Percentiles rank a stretch among this genome's conserved stretches.
Evolutionary conservation across 2,797 vertebrate species (phyloP).

Genomic region (Acomys russatus): DNA sequence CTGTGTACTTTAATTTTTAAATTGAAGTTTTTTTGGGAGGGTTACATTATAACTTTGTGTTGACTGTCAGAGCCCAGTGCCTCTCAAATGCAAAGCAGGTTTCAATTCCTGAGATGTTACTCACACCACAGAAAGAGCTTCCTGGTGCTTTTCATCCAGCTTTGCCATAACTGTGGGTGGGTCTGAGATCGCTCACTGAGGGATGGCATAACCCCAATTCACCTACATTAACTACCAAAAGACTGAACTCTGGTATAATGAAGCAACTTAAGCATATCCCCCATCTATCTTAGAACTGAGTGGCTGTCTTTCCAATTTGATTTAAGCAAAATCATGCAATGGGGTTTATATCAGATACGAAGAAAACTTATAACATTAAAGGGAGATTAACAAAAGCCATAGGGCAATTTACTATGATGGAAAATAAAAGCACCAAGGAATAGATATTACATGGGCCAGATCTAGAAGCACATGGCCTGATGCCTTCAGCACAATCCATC

Average conservation of each 20-base stretch:
- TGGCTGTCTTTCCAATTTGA: conserved; percentile 59
- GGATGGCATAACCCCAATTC: conserved; percentile 6
- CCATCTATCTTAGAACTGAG: conserved; percentile 58
- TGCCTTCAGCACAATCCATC: conserved; percentile 7
- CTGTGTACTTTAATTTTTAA: neutral
- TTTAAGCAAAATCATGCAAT: neutral
- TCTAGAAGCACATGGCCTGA: neutral
- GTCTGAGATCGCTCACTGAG: neutral
- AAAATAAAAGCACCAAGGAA: conserved; percentile 73
- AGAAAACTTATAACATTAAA: conserved; percentile 69
- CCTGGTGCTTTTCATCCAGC: neutral
- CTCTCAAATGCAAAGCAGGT: neutral
- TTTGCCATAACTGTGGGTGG: neutral
- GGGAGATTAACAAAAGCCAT: conserved; percentile 69
- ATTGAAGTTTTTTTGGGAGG: neutral
- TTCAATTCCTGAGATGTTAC: neutral
- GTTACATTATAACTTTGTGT: neutral
- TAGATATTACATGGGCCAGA: neutral
- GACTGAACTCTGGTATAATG: conserved; percentile 50
- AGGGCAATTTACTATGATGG: conserved; percentile 59
- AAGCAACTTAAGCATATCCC: conserved; percentile 42
- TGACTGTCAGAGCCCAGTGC: neutral
- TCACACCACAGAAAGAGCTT: neutral
- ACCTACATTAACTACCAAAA: conserved; percentile 63
- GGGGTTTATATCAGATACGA: conserved; percentile 68